phyloP scores from a whole-genome alignment of 2,797 vertebrate genomes.

The Leuciscus waleckii region DNA sequence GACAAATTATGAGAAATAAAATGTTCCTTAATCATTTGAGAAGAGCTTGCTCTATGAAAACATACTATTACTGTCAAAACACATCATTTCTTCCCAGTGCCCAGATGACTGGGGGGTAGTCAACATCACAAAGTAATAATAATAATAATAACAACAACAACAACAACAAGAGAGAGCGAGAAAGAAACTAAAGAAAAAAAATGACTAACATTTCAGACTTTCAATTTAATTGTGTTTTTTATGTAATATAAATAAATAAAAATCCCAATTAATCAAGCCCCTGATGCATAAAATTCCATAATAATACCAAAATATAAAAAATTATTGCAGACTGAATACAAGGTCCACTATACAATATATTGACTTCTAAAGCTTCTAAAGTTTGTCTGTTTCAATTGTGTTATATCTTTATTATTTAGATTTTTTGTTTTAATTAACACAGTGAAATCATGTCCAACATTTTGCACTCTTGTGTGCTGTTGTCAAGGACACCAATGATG shows the following conservation, averaged over 20 bases:
- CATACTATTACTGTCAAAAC: background rate
- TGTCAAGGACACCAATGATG: background rate
- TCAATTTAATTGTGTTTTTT: background rate
- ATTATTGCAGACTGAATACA: background rate
- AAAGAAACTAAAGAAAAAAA: background rate
- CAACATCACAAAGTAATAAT: background rate
- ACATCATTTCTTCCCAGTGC: background rate
- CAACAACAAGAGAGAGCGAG: background rate
- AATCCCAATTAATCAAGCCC: background rate
- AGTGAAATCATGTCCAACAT: background rate
- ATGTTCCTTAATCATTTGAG: background rate
- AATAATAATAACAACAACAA: background rate
- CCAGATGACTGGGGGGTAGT: background rate
- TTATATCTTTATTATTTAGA: background rate
- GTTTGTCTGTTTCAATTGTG: too few species aligned
- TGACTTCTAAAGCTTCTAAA: background rate
- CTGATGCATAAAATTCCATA: background rate
- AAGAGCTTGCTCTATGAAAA: background rate
- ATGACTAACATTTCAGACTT: background rate
- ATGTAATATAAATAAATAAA: background rate
- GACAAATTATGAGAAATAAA: background rate
- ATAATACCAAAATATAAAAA: background rate
- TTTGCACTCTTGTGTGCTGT: background rate
- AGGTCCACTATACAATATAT: background rate
- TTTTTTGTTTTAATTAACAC: background rate